These are phyloP conservation scores for Diarsia brunnea DNA, from an alignment of 2,888 invertebrate genomes.

Conservation along the genomic window DNA sequence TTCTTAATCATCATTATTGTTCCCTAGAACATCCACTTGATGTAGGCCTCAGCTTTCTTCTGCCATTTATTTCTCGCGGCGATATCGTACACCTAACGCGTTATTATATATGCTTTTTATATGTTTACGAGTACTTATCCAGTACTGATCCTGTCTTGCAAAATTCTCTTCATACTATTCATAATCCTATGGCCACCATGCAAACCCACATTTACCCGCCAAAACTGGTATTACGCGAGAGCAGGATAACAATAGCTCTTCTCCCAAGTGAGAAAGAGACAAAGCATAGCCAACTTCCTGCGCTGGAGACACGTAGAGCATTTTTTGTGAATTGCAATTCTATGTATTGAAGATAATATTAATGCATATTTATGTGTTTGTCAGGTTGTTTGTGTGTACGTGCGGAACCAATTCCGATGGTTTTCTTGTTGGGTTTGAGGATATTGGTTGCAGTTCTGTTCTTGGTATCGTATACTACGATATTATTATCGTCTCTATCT, in stretches of 20 bases:
- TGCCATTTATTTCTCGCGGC: too few species aligned
- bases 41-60: too few species aligned
- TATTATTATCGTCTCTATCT: background rate
- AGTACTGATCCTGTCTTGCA: too few species aligned
- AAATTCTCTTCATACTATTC: conserved; percentile 48
- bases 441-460: conserved; percentile 29
- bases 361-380: conserved; percentile 64
- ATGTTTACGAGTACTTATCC: too few species aligned
- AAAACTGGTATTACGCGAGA: conserved; percentile 81
- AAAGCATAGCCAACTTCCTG: conserved; percentile 71
- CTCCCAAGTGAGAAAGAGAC: conserved; percentile 57
- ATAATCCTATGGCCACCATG: conserved; percentile 59
- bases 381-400: conserved; percentile 61
- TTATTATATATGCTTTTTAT: too few species aligned
- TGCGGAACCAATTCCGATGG: conserved; percentile 65
- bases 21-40: too few species aligned
- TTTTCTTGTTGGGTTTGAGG: conserved; percentile 32
- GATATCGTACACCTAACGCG: too few species aligned
- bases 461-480: background rate
- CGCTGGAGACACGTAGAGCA: conserved; percentile 70
- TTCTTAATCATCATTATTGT: too few species aligned
- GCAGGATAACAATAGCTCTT: conserved; percentile 62
- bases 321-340: conserved; percentile 75
- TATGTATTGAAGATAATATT: conserved; percentile 69
- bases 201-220: conserved; percentile 72